These are phyloP conservation scores for Alviniconcha marisindica DNA, from an alignment of 1,140 invertebrate genomes.

Conservation along the genomic window DNA sequence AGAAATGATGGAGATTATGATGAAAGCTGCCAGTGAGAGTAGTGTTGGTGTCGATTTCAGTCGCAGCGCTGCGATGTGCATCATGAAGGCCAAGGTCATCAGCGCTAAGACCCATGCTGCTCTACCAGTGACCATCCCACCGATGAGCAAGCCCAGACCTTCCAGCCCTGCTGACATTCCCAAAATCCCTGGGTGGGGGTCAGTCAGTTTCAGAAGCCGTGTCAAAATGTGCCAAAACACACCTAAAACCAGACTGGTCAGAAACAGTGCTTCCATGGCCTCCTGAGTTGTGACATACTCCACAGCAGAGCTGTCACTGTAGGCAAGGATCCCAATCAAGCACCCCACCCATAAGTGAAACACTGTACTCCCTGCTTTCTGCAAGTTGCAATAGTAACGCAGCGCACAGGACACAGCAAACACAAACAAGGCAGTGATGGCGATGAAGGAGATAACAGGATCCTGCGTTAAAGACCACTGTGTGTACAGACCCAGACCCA, in stretches of 20 bases:
- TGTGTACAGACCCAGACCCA: conserved; percentile 70
- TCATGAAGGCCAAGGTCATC: conserved; percentile 62
- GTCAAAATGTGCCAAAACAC: conserved; percentile 66
- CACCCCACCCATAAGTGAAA: conserved; percentile 72
- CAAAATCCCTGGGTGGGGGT: conserved; percentile 53
- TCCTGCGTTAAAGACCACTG: conserved; percentile 66
- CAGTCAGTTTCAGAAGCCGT: conserved; percentile 55
- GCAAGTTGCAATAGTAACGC: conserved; percentile 67
- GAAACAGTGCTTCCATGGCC: conserved; percentile 67
- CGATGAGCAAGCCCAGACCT: conserved; percentile 67
- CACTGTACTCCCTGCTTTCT: conserved; percentile 58
- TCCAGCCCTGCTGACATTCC: conserved; percentile 61
- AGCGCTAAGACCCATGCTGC: conserved; percentile 58
- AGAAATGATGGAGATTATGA: conserved; percentile 53
- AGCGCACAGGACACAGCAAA: conserved; percentile 68
- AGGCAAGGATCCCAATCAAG: conserved; percentile 69
- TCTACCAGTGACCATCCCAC: conserved; percentile 60
- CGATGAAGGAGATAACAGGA: conserved; percentile 59
- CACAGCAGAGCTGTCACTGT: conserved; percentile 58
- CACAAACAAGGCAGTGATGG: conserved; percentile 66
- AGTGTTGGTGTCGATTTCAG: conserved; percentile 68
- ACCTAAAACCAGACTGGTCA: conserved; percentile 63
- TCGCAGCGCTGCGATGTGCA: conserved; percentile 65
- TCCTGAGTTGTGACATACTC: conserved; percentile 62
- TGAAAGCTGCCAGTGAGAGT: conserved; percentile 58